A percentile compares a stretch with the other conserved stretches of the same genome.
These are phyloP conservation scores for Arvicanthis niloticus DNA, from an alignment of 2,113 vertebrate species.

Conservation along the genomic window DNA sequence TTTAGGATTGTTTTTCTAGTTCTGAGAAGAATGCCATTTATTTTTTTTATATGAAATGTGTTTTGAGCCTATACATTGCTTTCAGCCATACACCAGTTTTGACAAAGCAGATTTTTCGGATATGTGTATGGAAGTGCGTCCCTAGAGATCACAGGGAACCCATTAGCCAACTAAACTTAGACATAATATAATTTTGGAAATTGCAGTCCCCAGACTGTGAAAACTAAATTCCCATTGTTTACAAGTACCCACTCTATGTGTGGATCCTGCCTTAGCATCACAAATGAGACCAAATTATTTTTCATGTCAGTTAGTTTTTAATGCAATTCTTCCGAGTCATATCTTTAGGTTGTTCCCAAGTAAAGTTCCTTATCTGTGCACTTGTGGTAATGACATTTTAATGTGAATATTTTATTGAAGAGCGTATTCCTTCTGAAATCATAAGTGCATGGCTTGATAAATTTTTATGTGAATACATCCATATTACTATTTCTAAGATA, in stretches of 20 bases:
- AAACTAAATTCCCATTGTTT: background rate
- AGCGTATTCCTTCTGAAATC: conserved; percentile 9
- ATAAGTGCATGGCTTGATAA: background rate
- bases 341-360: background rate
- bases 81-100: background rate
- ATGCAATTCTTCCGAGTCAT: background rate
- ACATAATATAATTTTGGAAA: background rate
- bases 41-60: background rate
- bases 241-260: background rate
- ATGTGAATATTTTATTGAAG: conserved; percentile 36
- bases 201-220: background rate
- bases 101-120: background rate
- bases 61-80: background rate
- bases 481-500: background rate
- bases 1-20: background rate
- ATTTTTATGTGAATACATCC: background rate
- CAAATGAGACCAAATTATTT: background rate
- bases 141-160: too few relatives aligned
- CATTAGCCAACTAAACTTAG: background rate
- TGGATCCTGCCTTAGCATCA: background rate
- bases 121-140: too few relatives aligned
- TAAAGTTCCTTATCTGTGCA: conserved; percentile 3
- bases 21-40: background rate
- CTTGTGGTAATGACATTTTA: conserved; percentile 22
- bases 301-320: background rate